Base-by-base conservation (phyloP, 2,797 vertebrate species). In the Pseudochirops cupreus region DNA sequence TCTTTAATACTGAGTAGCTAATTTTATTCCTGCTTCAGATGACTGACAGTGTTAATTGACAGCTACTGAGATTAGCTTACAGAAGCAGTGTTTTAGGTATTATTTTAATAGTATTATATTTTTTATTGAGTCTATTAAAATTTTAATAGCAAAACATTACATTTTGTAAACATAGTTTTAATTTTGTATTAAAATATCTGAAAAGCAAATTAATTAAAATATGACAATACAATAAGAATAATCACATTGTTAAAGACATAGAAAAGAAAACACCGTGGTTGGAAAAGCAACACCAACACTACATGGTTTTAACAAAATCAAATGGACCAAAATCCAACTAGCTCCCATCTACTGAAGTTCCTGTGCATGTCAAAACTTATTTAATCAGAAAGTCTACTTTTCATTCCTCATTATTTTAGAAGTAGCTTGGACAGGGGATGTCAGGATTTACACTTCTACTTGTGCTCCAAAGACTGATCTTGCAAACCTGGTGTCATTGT, bases 331-430 rank as follows among this genome's bases (percentile, higher is more conserved):
- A 91, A 91, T n/a, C 1, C 28, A 87, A 55, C 54, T 55, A 29
- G 24, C 12, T 18, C 31, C 29, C 18, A 53, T 82, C 26, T 94
- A 82, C 53, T 58, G 62, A 56, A 92, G 55, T 52, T 89, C 33
- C 55, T 56, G 82, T 91, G 29, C 10, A 91, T 74, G 59, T 59
- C 57, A 58, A 96, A 58, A 31, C 18, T 16, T 87, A 59, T 91
- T 92, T 91, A 92, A 82, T 91, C 18, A 33, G 90, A 82, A 94
- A 59, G 59, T 91, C 31, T 58, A 91, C 46, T 59, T 55, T 56
- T 67, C 33, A 54, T 82, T 92, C 52, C 94, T 74, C 59, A 92
- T 91, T 91, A 74, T 57, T 94, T 52, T 52, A 87, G 46, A n/a
- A 91, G 13, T 16, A 91, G 33, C n/a, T 57, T 31, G n/a, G 50